Conservation (phyloP, 2,888 invertebrate species). For the Drosophila falleni region DNA sequence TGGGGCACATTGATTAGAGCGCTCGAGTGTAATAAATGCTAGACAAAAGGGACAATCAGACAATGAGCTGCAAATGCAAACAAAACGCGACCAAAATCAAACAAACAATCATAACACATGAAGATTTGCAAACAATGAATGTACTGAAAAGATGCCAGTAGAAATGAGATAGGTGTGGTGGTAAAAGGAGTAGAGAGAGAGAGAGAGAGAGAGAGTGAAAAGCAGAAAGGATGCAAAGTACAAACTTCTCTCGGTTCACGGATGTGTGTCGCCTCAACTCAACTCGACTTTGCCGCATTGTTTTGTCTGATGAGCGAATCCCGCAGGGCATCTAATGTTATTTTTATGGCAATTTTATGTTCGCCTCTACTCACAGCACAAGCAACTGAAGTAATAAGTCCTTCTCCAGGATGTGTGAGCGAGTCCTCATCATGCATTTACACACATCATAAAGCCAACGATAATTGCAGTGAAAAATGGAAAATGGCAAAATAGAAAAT, state of each 20-base stretch:
- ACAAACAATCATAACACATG: constrained; percentile 56
- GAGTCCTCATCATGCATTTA: constrained; percentile 53
- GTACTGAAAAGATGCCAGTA: constrained; percentile 5
- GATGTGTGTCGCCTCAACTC: constrained; percentile 37
- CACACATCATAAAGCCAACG: constrained; percentile 64
- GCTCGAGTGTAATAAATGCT: constrained; percentile 54
- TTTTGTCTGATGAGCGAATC: constrained; percentile 57
- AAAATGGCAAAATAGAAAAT: constrained; percentile 62
- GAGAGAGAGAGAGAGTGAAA: too few species aligned
- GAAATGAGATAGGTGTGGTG: neutral
- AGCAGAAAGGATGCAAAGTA: neutral
- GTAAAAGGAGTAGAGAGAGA: neutral
- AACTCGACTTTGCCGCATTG: constrained; percentile 44
- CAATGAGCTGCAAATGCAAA: constrained; percentile 33
- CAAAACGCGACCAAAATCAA: constrained; percentile 29
- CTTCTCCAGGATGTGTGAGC: constrained; percentile 11
- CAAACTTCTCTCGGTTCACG: constrained; percentile 24
- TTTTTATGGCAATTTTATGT: constrained; percentile 69
- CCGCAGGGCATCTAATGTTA: constrained; percentile 62
- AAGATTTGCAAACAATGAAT: constrained; percentile 40
- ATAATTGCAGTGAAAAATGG: constrained; percentile 66
- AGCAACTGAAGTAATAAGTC: constrained; percentile 38
- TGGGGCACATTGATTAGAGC: constrained; percentile 62
- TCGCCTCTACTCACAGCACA: constrained; percentile 10
- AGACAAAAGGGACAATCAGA: constrained; percentile 25